Evolutionary conservation across 2,797 vertebrate genomes (phyloP).

Genomic region (Aplochiton taeniatus): DNA sequence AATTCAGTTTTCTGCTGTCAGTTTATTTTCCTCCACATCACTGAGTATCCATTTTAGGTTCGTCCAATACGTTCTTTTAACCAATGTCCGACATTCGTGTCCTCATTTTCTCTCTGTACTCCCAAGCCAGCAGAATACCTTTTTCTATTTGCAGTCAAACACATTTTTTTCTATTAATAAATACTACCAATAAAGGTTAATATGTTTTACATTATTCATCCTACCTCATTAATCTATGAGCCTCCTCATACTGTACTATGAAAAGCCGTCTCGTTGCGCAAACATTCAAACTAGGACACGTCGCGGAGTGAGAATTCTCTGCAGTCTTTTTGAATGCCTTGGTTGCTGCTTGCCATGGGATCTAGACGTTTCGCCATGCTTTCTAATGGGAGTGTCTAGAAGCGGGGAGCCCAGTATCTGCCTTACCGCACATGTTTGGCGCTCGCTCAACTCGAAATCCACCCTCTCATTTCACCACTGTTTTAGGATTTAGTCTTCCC

Average conservation of each 20-base stretch:
- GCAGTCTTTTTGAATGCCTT: too few species aligned
- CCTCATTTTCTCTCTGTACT: too few species aligned
- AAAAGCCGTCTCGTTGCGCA: too few species aligned
- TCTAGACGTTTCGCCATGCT: not conserved
- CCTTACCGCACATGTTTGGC: not conserved
- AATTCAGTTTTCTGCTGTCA: not conserved
- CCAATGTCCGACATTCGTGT: too few species aligned
- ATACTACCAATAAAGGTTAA: too few species aligned
- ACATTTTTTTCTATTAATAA: not conserved
- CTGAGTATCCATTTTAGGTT: not conserved
- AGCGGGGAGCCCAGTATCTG: not conserved
- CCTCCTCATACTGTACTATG: not conserved
- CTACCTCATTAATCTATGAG: not conserved
- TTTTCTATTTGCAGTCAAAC: too few species aligned
- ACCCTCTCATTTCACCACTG: not conserved
- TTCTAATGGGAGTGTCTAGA: not conserved
- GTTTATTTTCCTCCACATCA: not conserved
- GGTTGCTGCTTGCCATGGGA: not conserved
- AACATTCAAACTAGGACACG: too few species aligned
- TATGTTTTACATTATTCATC: not conserved
- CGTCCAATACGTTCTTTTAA: not conserved
- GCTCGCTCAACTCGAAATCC: slow-evolving; percentile 10
- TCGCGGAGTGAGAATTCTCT: too few species aligned
- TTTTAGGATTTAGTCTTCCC: slow-evolving; percentile 1
- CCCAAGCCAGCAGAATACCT: too few species aligned